phyloP scores from a whole-genome alignment of 2,797 vertebrate genomes.

The Tympanoctomys barrerae region DNA sequence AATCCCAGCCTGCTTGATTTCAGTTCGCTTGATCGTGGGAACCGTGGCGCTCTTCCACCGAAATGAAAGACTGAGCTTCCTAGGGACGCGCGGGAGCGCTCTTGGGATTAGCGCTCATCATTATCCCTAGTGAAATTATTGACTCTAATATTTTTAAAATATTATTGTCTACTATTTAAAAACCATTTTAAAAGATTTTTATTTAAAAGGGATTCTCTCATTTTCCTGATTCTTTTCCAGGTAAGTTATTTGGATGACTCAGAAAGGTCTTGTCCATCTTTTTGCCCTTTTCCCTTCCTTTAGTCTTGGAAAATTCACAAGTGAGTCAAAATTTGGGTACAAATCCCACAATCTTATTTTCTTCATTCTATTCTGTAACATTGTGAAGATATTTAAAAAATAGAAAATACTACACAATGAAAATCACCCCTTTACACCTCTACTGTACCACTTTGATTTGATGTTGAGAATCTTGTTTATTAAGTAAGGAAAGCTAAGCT shows the following conservation, averaged over 20 bases:
- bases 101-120: neutral
- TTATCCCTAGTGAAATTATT: neutral
- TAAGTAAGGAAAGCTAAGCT: neutral
- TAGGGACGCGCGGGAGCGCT: neutral
- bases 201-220: slow-evolving; percentile 21
- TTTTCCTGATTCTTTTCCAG: neutral
- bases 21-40: neutral
- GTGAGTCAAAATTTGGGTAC: neutral
- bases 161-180: too few relatives aligned
- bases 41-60: neutral
- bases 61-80: neutral
- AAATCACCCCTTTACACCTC: neutral
- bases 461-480: neutral
- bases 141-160: neutral
- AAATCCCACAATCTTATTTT: neutral
- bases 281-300: neutral
- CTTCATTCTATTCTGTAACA: neutral
- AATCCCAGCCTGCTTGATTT: neutral
- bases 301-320: neutral
- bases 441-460: neutral
- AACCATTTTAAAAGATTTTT: neutral
- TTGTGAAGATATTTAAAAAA: slow-evolving; percentile 33
- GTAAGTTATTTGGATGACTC: neutral
- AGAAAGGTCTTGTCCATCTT: neutral
- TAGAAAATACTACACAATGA: neutral